Evolutionary conservation across 2,888 invertebrate genomes (phyloP), one percentile per base, ranked within the genome.

Genomic region (Allygus modestus): DNA sequence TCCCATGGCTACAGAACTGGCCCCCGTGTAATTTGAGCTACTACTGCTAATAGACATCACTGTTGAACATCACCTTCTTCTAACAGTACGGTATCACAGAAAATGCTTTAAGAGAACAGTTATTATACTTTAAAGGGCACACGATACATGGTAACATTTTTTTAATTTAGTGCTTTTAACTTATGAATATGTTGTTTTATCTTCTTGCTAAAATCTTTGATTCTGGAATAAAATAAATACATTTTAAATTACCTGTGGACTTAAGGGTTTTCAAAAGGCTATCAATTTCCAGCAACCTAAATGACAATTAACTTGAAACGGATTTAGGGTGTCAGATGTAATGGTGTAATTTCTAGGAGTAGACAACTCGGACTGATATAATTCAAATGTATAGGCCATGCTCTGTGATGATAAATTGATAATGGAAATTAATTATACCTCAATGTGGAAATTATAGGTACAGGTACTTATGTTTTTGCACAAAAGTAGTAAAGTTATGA

Each of bases 1-100:
- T 73, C 83, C 83, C 83, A 83, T 83, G 11, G 83, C 73, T 73
- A 31, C 61, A 37, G 83, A 54, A 58, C 58, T 83, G 11, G 75
- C 41, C 33, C 75, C 61, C 17, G 71, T 51, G 54, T 46, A 82
- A 20, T 69, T 46, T 11, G 75, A 33, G 61, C 83, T 83, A 75
- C 75, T 46, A 69, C 46, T 71, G 71, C 33, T 71, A 4, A 82
- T 51, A 41, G 82, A 82, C 82, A 82, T 82, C 71, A 71, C 71
- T 69, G n/a, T 51, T 28, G 43, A 9, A 71, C 82, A 83, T 83
- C 33, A 73, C 83, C 31, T 41, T 69, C 61, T 82, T 20, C 20
- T 23, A 51, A 17, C 71, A 46, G 28, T 82, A 17, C 71, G 28
- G 28, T 82, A 82, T 65, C 71, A 65, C 71, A 71, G 82, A 12